Evolutionary conservation across 2,113 vertebrate genomes (phyloP).

Genomic region (Cricetomys ansorgei): DNA sequence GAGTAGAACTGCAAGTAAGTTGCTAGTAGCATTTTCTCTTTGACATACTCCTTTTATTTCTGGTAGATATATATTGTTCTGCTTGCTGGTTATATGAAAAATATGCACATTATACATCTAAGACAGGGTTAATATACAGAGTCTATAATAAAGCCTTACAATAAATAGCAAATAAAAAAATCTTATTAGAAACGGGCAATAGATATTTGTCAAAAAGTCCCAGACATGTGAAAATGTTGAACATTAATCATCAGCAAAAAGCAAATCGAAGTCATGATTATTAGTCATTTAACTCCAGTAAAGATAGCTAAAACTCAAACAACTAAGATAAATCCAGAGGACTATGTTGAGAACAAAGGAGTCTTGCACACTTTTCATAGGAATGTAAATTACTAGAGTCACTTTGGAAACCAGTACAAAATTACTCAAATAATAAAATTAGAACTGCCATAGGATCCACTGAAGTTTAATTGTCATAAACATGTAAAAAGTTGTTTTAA

Average conservation of each 20-base stretch:
- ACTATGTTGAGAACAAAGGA: neutral
- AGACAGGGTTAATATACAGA: neutral
- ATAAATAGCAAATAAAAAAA: neutral
- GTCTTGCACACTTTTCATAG: neutral
- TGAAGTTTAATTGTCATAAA: neutral
- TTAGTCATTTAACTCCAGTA: neutral
- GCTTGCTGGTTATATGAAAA: neutral
- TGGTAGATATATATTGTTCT: neutral
- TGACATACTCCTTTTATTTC: neutral
- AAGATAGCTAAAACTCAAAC: neutral
- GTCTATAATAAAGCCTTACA: neutral
- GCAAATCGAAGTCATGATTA: neutral
- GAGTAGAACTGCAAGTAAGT: neutral
- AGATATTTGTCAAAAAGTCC: neutral
- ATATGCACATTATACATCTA: neutral
- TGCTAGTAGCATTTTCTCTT: neutral
- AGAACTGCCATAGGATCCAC: neutral
- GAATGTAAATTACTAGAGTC: neutral
- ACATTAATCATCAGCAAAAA: neutral
- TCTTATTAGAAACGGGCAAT: neutral
- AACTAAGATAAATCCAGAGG: fast-evolving
- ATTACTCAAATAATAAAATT: neutral
- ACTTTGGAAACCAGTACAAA: neutral
- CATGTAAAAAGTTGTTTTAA: neutral
- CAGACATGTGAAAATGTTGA: neutral